Percentiles rank a stretch among this genome's conserved stretches.
These are phyloP conservation scores for Symphodus melops DNA, from an alignment of 2,113 vertebrate species.

Conservation along the genomic window DNA sequence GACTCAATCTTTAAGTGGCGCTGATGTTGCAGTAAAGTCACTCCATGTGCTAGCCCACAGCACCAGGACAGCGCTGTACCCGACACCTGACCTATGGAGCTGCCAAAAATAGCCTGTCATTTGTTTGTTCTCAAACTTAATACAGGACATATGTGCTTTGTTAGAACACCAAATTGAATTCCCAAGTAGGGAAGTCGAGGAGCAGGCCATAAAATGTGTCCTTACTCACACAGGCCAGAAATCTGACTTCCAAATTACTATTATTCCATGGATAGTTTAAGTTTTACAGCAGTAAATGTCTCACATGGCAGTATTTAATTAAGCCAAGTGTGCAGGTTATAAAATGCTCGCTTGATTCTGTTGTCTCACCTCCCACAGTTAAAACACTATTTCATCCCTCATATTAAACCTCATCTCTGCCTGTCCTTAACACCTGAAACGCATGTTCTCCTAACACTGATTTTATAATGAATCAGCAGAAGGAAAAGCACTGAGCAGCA, in stretches of 20 bases:
- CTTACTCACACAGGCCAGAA: slow-evolving; percentile 42
- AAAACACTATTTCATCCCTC: slow-evolving; percentile 53
- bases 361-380: slow-evolving; percentile 72
- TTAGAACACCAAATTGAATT: slow-evolving; percentile 55
- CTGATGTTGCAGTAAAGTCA: slow-evolving; percentile 17
- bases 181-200: slow-evolving; percentile 30
- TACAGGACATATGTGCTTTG: slow-evolving; percentile 45
- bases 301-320: slow-evolving; percentile 69
- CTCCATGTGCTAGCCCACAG: slow-evolving; percentile 21
- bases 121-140: slow-evolving; percentile 61
- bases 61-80: slow-evolving; percentile 22
- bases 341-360: slow-evolving; percentile 60
- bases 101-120: slow-evolving; percentile 47
- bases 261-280: slow-evolving; percentile 67
- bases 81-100: slow-evolving; percentile 44
- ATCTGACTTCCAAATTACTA: slow-evolving; percentile 69
- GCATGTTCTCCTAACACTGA: slow-evolving; percentile 25
- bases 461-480: slow-evolving; percentile 45
- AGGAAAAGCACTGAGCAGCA: background rate
- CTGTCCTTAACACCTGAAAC: slow-evolving; percentile 45
- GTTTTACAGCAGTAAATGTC: slow-evolving; percentile 68
- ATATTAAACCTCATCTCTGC: slow-evolving; percentile 44
- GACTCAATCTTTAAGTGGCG: background rate
- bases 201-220: slow-evolving; percentile 58
- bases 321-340: slow-evolving; percentile 46